Evolutionary conservation across 2,797 vertebrate genomes (phyloP).

Genomic region (Betta splendens): DNA sequence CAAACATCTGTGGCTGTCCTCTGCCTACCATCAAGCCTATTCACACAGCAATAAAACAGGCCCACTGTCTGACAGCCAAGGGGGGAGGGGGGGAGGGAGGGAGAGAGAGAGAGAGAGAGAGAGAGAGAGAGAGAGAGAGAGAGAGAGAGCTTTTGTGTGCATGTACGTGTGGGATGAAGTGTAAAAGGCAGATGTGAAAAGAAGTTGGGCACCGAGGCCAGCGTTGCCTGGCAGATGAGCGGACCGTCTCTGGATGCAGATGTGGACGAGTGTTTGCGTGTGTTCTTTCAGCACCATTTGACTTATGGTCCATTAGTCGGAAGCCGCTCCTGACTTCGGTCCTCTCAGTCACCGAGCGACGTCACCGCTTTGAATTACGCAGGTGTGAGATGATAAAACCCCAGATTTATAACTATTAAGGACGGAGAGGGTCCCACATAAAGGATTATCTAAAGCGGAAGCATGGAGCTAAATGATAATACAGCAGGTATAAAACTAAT

Average conservation of each 20-base stretch:
- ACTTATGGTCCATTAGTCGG: not conserved
- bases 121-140: slow-evolving; percentile 18
- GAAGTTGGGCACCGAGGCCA: slow-evolving; percentile 70
- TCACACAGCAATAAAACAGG: slow-evolving; percentile 77
- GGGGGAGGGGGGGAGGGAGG: slow-evolving; percentile 31
- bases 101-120: slow-evolving; percentile 23
- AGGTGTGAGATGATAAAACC: slow-evolving; percentile 4
- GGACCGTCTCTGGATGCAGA: slow-evolving; percentile 44
- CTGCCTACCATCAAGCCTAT: slow-evolving; percentile 77
- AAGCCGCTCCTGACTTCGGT: slow-evolving; percentile 1
- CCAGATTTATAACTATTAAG: slow-evolving; percentile 2
- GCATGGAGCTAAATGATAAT: not conserved
- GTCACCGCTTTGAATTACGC: slow-evolving; percentile 10
- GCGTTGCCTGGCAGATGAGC: slow-evolving; percentile 71
- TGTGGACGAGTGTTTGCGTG: slow-evolving; percentile 9
- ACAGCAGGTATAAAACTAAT: slow-evolving; percentile 17
- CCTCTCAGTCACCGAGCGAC: not conserved
- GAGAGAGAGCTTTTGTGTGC: slow-evolving; percentile 6
- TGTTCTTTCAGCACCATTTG: slow-evolving; percentile 10
- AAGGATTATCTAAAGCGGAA: slow-evolving; percentile 19
- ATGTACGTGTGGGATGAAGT: slow-evolving; percentile 15
- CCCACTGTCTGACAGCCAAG: slow-evolving; percentile 73
- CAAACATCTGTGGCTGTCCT: slow-evolving; percentile 81
- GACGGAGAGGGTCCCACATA: not conserved
- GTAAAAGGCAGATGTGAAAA: slow-evolving; percentile 69